Base-by-base conservation (phyloP, 2,113 vertebrate genomes). In the Gadus chalcogrammus region DNA sequence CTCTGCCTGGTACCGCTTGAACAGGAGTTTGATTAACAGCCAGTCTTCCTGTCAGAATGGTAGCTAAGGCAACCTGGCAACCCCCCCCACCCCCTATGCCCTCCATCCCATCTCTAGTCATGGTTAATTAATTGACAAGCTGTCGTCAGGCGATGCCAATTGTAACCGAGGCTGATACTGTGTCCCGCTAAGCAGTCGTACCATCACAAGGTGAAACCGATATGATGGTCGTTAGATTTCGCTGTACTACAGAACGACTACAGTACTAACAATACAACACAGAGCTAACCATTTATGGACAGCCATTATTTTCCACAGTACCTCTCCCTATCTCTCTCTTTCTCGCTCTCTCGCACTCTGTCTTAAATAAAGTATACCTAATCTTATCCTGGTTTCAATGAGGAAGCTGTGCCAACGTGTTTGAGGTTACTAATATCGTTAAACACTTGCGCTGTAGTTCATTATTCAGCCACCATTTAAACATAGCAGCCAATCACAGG, bases 51-150 rank as follows among this genome's bases (percentile, higher is more conserved):
- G 67, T 38, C 27, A 20, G 9, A n/a, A 67, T 53, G 61, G 70
- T 72, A 71, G 80, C 83, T 80, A 78, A 71, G 74, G 12, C 22
- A 22, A 31, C 68, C 16, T 48, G 12, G 38, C 11, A n/a, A 18
- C 61, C 56, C 63, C 42, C 48, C n/a, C 67, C 27, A 31, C 38
- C 61, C 35, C 27, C 5, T 58, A 35, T 62, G 38, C 27, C 28
- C 42, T 18, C 55, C 38, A 16, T 27, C n/a, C 56, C 60, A 11
- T 74, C 79, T 72, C 66, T n/a, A 17, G 64, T 82, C 69, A 67
- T 71, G 64, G 55, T 71, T 82, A 82, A 85, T 85, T 78, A 82
- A 87, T 79, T 72, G 74, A 67, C 68, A 76, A 79, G 73, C 78
- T 81, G 81, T 71, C 74, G 67, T 74, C 70, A 67, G 66, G 65